A percentile compares a stretch with the other conserved stretches of the same genome.
Conservation (phyloP, 2,113 vertebrate genomes). For the Picathartes gymnocephalus region DNA sequence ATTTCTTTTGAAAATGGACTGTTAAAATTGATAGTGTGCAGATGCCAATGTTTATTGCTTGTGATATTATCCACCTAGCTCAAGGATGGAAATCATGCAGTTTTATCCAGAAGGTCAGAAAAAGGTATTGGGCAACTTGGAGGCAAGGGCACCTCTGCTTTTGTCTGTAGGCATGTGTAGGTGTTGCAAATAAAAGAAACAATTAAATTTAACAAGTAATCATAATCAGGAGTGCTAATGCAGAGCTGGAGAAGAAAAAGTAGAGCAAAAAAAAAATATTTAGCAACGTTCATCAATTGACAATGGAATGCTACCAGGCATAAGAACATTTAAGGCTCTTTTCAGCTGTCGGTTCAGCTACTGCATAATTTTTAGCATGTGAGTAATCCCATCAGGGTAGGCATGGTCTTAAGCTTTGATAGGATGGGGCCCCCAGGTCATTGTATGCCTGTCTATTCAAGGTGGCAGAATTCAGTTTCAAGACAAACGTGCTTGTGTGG, state of each 20-base stretch:
- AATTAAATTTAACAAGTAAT: background rate
- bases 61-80: background rate
- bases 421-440: constrained; percentile 39
- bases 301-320: background rate
- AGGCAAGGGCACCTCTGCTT: background rate
- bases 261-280: constrained; percentile 37
- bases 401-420: constrained; percentile 37
- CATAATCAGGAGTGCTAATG: background rate
- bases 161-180: background rate
- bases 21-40: background rate
- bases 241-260: background rate
- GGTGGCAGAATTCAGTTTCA: background rate
- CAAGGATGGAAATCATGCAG: background rate
- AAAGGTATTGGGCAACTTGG: background rate
- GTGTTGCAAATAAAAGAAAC: background rate
- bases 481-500: background rate
- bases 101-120: background rate
- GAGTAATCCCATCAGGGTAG: constrained; percentile 42
- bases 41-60: background rate
- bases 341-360: constrained; percentile 43
- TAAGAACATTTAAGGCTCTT: constrained; percentile 57
- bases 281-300: background rate
- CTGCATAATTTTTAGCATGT: constrained; percentile 26
- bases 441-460: constrained; percentile 4
- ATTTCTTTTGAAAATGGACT: background rate